Evolutionary conservation across 2,113 vertebrate genomes (phyloP), one percentile per base, ranked within the genome.

Genomic region (Alligator sinensis): DNA sequence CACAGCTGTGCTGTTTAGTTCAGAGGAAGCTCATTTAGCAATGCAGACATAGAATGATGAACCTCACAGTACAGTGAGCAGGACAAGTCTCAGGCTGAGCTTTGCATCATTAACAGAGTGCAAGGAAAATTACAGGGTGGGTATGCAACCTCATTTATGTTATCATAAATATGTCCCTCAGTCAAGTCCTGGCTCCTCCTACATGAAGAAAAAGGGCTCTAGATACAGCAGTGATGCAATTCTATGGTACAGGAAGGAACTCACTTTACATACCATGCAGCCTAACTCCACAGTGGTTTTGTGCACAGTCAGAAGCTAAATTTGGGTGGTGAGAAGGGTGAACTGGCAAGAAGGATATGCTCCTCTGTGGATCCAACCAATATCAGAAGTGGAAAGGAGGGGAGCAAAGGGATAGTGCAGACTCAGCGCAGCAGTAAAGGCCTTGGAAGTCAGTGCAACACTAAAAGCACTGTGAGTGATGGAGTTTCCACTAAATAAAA

Each of bases 371-470:
- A 57, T 88, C 28, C 47, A 77, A 59, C 16, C 11, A 1, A 24
- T 15, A 55, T 2, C 13, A 60, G 25, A 13, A 57, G 27, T 25
- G 6, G 22, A 87, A 80, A 4, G 19, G 16, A 21, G 82, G 81
- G 59, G 91, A 92, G 24, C 34, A 93, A 76, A 91, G 38, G 15
- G 9, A 24, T 38, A 8, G 72, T 77, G 30, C 47, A 94, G 24
- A 6, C n/a, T 90, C 70, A 30, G 47, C 34, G 54, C 63, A 68
- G 1, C 5, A n/a, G 64, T 76, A 91, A 59, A 64, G 59, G 47
- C 61, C 34, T 57, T 22, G 59, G 59, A 68, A 57, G 61, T 16
- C 15, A 4, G 3, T 30, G 63, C 21, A 80, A 79, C 57, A 59
- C 17, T 34, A 64, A 90, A 85, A 16, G 63, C 57, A 11, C 4